phyloP scores from a whole-genome alignment of 2,888 invertebrate genomes.

The Teleogryllus oceanicus region DNA sequence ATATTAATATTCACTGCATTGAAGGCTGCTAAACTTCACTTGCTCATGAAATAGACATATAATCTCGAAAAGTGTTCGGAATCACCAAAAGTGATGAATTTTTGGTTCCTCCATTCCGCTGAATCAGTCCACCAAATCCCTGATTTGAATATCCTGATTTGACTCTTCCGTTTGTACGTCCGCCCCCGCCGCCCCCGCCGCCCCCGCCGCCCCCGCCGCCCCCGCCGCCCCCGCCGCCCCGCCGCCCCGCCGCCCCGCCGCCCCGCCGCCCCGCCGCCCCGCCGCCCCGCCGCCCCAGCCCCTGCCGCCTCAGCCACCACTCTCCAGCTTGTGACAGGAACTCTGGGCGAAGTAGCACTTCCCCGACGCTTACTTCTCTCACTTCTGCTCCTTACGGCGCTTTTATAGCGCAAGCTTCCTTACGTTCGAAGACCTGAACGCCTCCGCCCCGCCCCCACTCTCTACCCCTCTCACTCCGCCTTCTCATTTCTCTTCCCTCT shows the following conservation, averaged over 20 bases:
- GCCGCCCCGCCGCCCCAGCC: neutral
- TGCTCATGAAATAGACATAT: too few species aligned
- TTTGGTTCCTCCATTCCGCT: neutral
- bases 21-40: too few species aligned
- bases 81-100: too few species aligned
- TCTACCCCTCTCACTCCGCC: too few species aligned
- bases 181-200: neutral
- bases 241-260: neutral
- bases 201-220: neutral
- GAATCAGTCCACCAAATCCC: neutral
- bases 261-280: neutral
- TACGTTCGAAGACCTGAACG: too few species aligned
- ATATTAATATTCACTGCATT: too few species aligned
- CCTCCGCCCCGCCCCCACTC: too few species aligned
- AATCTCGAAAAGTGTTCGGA: too few species aligned
- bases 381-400: too few species aligned
- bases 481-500: too few species aligned
- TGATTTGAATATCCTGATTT: neutral
- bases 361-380: neutral
- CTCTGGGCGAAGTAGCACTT: neutral
- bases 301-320: neutral
- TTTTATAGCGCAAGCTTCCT: too few species aligned
- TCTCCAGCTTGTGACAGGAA: neutral
- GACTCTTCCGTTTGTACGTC: neutral
- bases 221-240: neutral